phyloP scores from a whole-genome alignment of 2,113 vertebrate genomes.

The Antigone vipio region DNA sequence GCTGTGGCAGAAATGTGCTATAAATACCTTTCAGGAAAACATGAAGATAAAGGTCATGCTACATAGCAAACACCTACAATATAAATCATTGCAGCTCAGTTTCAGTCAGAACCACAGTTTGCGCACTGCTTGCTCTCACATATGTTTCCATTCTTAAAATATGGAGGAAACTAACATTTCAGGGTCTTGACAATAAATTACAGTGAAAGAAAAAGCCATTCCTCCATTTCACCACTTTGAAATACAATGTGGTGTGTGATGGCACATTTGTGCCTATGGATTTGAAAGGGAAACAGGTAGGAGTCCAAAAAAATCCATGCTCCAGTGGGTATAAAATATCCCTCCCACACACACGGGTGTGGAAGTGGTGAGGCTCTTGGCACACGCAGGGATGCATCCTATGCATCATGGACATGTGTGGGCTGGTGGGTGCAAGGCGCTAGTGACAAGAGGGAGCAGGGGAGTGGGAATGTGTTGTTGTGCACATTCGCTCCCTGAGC shows the following conservation, averaged over 20 bases:
- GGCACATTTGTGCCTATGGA: not conserved
- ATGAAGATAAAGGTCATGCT: not conserved
- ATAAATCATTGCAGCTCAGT: not conserved
- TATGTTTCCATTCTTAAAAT: not conserved
- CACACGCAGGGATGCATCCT: not conserved
- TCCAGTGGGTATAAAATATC: not conserved
- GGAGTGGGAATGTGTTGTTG: not conserved
- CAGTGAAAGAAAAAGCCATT: not conserved
- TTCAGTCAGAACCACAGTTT: not conserved
- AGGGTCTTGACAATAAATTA: not conserved
- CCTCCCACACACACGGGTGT: accelerated
- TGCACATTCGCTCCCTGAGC: not conserved
- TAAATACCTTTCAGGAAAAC: not conserved
- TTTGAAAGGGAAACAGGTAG: not conserved
- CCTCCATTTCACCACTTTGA: not conserved
- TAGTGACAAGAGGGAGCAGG: not conserved
- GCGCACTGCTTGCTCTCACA: not conserved
- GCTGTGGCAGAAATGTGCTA: not conserved
- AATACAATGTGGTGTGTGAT: accelerated
- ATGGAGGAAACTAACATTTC: not conserved
- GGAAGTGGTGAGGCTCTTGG: not conserved
- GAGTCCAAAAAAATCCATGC: not conserved
- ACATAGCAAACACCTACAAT: not conserved
- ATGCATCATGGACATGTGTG: accelerated
- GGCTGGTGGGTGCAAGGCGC: not conserved